These are phyloP conservation scores for Beris morrisii DNA, from an alignment of 2,888 invertebrate genomes.

Conservation along the genomic window DNA sequence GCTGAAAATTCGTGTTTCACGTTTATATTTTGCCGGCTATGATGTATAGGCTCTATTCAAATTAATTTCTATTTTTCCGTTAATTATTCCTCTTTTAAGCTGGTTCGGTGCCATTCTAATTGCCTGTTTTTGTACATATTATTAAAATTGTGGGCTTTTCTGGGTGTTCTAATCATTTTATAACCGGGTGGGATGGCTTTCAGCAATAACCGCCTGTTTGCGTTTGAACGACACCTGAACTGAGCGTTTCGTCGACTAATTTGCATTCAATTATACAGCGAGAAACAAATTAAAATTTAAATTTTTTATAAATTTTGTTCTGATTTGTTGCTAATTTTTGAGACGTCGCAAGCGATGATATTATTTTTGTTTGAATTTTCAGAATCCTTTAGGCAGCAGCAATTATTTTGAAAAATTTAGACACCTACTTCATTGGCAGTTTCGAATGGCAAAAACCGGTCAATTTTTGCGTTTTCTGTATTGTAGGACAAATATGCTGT, in stretches of 20 bases:
- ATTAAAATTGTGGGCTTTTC: too few species aligned
- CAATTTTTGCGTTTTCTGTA: too few species aligned
- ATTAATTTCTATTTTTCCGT: slow-evolving; percentile 3
- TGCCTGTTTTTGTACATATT: slow-evolving; percentile 11
- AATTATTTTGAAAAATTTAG: too few species aligned
- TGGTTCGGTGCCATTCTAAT: slow-evolving; percentile 24
- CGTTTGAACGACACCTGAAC: slow-evolving; percentile 23
- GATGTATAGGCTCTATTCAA: slow-evolving; percentile 14
- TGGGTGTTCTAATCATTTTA: slow-evolving; percentile 11
- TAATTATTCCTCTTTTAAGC: slow-evolving; percentile 22
- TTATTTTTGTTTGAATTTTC: too few species aligned
- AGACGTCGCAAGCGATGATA: too few species aligned
- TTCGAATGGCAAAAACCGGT: too few species aligned
- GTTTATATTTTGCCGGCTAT: background rate
- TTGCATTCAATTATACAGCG: slow-evolving; percentile 17
- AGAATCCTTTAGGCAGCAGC: too few species aligned
- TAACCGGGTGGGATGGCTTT: slow-evolving; percentile 20
- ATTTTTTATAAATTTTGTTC: too few species aligned
- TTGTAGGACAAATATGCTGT: too few species aligned
- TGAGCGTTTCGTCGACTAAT: slow-evolving; percentile 1
- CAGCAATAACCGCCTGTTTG: slow-evolving; percentile 20
- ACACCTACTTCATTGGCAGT: too few species aligned
- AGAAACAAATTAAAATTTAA: too few species aligned
- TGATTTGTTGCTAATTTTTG: too few species aligned
- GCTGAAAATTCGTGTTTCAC: slow-evolving; percentile 20